phyloP scores from a whole-genome alignment of 2,113 vertebrate genomes.

The Halichoerus grypus region DNA sequence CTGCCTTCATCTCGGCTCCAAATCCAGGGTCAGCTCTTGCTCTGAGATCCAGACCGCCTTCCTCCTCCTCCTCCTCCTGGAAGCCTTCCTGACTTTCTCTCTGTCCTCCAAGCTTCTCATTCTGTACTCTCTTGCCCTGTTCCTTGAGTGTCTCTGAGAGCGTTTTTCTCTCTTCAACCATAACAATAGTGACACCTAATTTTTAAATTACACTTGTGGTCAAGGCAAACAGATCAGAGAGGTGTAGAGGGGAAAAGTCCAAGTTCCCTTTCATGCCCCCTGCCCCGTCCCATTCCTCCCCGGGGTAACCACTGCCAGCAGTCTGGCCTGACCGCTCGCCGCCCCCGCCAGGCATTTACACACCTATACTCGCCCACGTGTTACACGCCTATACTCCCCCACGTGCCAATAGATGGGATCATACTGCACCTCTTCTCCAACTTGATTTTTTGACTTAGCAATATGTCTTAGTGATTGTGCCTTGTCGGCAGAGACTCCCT shows the following conservation, averaged over 20 bases:
- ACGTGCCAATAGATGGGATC: not conserved
- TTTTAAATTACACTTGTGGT: not conserved
- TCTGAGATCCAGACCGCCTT: not conserved
- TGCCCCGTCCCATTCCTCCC: not conserved
- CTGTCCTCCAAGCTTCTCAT: not conserved
- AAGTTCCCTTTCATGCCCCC: not conserved
- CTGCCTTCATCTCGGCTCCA: not conserved
- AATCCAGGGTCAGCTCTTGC: not conserved
- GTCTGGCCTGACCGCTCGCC: not conserved
- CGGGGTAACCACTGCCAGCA: not conserved
- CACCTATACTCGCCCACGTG: too few species aligned
- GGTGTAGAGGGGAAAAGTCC: not conserved
- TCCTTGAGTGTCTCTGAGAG: not conserved
- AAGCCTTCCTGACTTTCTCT: constrained; percentile 4
- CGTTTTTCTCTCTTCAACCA: not conserved
- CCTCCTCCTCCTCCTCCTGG: not conserved
- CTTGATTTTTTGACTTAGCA: not conserved
- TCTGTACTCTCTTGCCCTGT: not conserved
- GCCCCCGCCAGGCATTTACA: not conserved
- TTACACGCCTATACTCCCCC: too few species aligned
- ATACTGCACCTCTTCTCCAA: not conserved
- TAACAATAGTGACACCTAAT: not conserved
- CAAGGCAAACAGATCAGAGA: not conserved
- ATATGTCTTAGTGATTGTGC: not conserved
- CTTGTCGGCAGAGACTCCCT: not conserved